Evolutionary conservation across 2,113 vertebrate genomes (phyloP), one percentile per base, ranked within the genome.

Genomic region (Gobiocypris rarus): DNA sequence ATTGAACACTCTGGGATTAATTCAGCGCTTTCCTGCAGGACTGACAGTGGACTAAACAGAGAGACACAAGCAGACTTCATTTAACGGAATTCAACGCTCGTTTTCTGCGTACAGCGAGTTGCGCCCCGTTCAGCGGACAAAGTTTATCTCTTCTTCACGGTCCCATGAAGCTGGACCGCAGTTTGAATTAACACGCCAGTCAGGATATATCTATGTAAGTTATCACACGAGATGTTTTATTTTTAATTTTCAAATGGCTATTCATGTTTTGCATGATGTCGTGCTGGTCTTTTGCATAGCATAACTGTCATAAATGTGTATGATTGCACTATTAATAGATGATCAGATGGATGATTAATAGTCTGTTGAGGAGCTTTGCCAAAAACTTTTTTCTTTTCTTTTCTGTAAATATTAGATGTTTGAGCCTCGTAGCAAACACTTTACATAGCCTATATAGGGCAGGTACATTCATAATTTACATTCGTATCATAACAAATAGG

Each of bases 101-200:
- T 79, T 61, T 61, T 79, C n/a, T 28, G 76, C 24, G 4, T 26
- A 26, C 8, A 9, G 15, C 26, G 26, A 75, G 28, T 75, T 75
- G 75, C 31, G 9, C 52, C 2, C 52, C 54, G n/a, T 63, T 79
- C 56, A 17, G 38, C 75, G 56, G 76, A 79, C 56, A 79, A 61
- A 79, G 34, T 79, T 79, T 79, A 79, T 63, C 14, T 73, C n/a
- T 10, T 26, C 41, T 63, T 15, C 38, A 77, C 38, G 76, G 38
- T 63, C 38, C 11, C 22, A 43, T 17, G 56, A 26, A 63, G 76
- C 38, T 24, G 50, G 74, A 75, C 4, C 17, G 9, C 54, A 59
- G 31, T 59, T 79, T 63, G 34, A 45, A 61, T 79, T 6, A 45
- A 45, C n/a, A 61, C 76, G 43, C 56, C 54, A 26, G 2, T n/a